These are phyloP conservation scores for Maccullochella peelii DNA, from an alignment of 2,113 vertebrate genomes.

Conservation along the genomic window DNA sequence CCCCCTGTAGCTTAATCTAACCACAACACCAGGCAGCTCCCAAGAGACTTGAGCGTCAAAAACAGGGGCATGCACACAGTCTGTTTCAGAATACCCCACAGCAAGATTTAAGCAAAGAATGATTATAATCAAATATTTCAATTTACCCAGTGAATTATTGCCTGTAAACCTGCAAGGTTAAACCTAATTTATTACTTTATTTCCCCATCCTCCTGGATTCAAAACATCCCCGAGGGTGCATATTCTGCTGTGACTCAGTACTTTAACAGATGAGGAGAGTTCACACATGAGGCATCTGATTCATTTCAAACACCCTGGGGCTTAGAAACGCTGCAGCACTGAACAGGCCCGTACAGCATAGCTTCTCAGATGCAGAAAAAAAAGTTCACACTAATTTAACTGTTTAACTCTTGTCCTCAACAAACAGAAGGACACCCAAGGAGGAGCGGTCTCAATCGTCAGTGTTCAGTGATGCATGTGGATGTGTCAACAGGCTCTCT, in stretches of 20 bases:
- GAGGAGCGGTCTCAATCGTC: slow-evolving; percentile 55
- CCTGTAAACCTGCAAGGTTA: not conserved
- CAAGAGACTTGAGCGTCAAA: slow-evolving; percentile 24
- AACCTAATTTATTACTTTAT: slow-evolving; percentile 36
- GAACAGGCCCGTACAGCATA: slow-evolving; percentile 33
- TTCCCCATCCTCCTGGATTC: slow-evolving; percentile 3
- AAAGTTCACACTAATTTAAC: slow-evolving; percentile 48
- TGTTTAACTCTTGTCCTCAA: slow-evolving; percentile 44
- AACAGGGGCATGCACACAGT: slow-evolving; percentile 2
- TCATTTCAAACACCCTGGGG: slow-evolving; percentile 35
- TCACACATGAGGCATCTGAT: slow-evolving; percentile 27
- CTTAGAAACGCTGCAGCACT: slow-evolving; percentile 2
- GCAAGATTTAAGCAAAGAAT: not conserved
- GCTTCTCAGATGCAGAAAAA: slow-evolving; percentile 7
- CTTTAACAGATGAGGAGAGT: slow-evolving; percentile 25
- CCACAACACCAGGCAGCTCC: slow-evolving; percentile 51
- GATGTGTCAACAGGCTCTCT: slow-evolving; percentile 61
- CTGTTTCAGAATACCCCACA: not conserved
- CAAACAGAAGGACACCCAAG: slow-evolving; percentile 67
- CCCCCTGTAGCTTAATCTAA: slow-evolving; percentile 46
- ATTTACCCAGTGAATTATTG: not conserved
- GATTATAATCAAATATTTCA: slow-evolving; percentile 13
- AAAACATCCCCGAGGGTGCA: slow-evolving; percentile 26
- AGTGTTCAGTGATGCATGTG: slow-evolving; percentile 49
- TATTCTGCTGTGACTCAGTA: slow-evolving; percentile 19